These are phyloP conservation scores for Lonchura striata DNA, from an alignment of 2,113 vertebrate species.

Conservation along the genomic window DNA sequence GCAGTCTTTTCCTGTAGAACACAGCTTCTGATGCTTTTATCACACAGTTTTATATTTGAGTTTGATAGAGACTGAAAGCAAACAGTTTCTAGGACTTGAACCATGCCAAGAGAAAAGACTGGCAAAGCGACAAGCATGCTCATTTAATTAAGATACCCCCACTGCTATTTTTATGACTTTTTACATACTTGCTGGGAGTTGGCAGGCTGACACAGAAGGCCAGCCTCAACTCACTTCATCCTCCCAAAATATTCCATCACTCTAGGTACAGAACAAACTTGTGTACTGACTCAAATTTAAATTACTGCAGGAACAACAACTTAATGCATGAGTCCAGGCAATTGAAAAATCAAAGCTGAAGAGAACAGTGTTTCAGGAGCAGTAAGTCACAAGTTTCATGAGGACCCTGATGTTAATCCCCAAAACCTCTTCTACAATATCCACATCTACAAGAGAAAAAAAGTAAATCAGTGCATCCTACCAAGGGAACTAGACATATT, in stretches of 20 bases:
- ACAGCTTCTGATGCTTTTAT: neutral
- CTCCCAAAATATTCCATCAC: neutral
- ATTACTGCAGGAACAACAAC: neutral
- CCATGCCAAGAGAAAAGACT: conserved; percentile 8
- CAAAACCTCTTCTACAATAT: neutral
- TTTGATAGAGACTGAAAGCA: conserved; percentile 30
- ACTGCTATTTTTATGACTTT: conserved; percentile 33
- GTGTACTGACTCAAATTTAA: neutral
- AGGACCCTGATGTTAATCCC: neutral
- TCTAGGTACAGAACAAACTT: conserved; percentile 1
- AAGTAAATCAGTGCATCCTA: neutral
- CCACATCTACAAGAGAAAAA: neutral
- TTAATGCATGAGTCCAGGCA: neutral
- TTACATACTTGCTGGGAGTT: conserved; percentile 40
- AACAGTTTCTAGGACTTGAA: neutral
- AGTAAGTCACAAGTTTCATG: neutral
- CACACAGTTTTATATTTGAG: neutral
- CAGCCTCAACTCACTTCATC: neutral
- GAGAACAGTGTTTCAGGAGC: neutral
- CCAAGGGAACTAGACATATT: neutral
- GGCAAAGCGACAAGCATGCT: neutral
- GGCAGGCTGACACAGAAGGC: neutral
- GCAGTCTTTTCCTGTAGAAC: neutral
- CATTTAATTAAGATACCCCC: conserved; percentile 27
- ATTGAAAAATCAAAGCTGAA: neutral